Base-by-base conservation (phyloP, 1,140 invertebrate species). In the Trichonephila clavata region DNA sequence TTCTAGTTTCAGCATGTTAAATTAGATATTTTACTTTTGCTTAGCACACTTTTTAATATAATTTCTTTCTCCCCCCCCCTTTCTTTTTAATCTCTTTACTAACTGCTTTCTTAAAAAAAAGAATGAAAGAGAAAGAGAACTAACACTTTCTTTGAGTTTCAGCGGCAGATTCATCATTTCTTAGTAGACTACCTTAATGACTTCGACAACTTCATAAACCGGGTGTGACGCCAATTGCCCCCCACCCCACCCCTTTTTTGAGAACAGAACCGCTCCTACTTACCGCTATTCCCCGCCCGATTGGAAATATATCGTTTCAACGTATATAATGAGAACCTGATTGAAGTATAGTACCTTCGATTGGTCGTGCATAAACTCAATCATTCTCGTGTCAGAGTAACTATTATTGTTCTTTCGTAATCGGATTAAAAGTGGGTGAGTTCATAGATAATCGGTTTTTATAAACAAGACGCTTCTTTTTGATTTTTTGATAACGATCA, bases 301-400 rank as follows among this genome's bases (percentile, higher is more conserved):
- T 32, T 21, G 4, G 71, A 39, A 77, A 77, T 77, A 27, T 77
- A 77, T 77, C 71, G 27, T 77, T 77, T 77, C 71, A 77, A 77
- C 71, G 71, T 32, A 18, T 77, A 27, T 77, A 77, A 77, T 77
- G 71, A 39, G 71, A 77, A 77, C 71, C 32, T 77, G 71, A 77
- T 77, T 77, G 32, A 77, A 77, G 24, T 77, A 3, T 39, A 39
- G 71, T 27, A 27, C 71, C 27, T 27, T 39, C 71, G 24, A 77
- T 77, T 77, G 71, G 71, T 77, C 71, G 71, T 77, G 71, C 27
- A 27, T 77, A 77, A 77, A 77, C 71, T 77, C 71, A 39, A 77
- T 77, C 71, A 77, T 77, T 77, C 71, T 39, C 14, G 27, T 39
- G 71, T 77, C 71, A 77, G 32, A 77, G 71, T 77, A 77, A 77